phyloP scores from a whole-genome alignment of 1,140 invertebrate genomes.

The Microplitis mediator region DNA sequence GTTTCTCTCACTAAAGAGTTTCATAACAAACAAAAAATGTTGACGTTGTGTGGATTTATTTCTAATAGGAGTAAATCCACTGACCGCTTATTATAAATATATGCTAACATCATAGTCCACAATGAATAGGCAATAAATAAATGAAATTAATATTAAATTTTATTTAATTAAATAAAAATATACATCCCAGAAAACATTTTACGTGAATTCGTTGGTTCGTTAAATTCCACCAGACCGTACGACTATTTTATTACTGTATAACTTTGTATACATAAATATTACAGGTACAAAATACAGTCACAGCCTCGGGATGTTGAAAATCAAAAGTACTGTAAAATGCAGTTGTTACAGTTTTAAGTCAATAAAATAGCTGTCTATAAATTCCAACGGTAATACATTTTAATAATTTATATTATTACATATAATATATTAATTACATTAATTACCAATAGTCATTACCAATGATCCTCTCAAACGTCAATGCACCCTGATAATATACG shows the following conservation, averaged over 20 bases:
- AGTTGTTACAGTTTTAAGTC: not conserved
- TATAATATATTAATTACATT: not conserved
- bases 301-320: conserved; percentile 16
- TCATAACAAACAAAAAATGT: too few relatives aligned
- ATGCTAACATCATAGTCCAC: too few relatives aligned
- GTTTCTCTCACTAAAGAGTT: too few relatives aligned
- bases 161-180: not conserved
- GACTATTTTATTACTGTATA: conserved; percentile 9
- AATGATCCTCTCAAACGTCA: not conserved
- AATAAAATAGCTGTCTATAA: not conserved
- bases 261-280: not conserved
- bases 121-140: too few relatives aligned
- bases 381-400: not conserved
- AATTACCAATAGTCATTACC: not conserved
- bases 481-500: not conserved
- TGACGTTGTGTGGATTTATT: too few relatives aligned
- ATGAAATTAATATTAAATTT: not conserved
- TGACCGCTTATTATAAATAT: too few relatives aligned
- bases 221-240: not conserved
- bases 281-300: conserved; percentile 26
- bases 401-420: not conserved
- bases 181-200: not conserved
- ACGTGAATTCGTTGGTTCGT: too few relatives aligned
- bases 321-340: conserved; percentile 1
- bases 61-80: too few relatives aligned